A percentile compares a stretch with the other conserved stretches of the same genome.
Evolutionary conservation across 2,113 vertebrate species (phyloP).

Genomic region (Pyrgilauda ruficollis): DNA sequence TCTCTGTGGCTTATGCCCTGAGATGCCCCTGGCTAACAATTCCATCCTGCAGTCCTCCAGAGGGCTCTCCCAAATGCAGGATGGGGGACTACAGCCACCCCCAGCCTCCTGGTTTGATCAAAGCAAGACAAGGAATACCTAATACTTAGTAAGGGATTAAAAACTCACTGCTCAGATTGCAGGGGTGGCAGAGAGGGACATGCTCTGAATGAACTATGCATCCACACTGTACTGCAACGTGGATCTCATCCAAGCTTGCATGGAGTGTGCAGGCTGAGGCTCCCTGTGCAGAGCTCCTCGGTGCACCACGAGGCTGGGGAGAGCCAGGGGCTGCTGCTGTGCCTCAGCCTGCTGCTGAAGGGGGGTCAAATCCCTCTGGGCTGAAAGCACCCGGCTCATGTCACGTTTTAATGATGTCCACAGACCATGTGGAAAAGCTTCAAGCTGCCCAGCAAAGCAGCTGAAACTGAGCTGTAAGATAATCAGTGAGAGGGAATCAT

Average conservation of each 20-base stretch:
- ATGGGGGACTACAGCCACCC: neutral
- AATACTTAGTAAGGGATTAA: neutral
- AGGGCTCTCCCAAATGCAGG: neutral
- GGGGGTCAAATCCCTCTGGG: neutral
- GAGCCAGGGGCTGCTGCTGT: neutral
- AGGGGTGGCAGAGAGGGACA: neutral
- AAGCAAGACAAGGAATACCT: neutral
- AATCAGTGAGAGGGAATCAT: neutral
- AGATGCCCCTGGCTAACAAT: conserved; percentile 13
- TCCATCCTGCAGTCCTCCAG: neutral
- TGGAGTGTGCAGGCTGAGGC: neutral
- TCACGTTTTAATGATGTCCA: neutral
- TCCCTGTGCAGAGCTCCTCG: neutral
- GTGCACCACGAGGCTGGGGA: neutral
- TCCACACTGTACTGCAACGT: neutral
- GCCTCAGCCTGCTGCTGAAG: neutral
- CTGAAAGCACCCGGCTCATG: neutral
- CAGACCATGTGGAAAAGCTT: neutral
- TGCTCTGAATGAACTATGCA: neutral
- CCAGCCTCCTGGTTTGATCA: neutral
- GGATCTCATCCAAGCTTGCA: neutral
- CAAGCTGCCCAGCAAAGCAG: neutral
- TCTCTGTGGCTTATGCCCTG: conserved; percentile 5
- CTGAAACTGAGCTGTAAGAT: neutral
- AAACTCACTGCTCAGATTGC: neutral